phyloP scores from a whole-genome alignment of 2,888 invertebrate genomes.

The Neoascia interrupta region DNA sequence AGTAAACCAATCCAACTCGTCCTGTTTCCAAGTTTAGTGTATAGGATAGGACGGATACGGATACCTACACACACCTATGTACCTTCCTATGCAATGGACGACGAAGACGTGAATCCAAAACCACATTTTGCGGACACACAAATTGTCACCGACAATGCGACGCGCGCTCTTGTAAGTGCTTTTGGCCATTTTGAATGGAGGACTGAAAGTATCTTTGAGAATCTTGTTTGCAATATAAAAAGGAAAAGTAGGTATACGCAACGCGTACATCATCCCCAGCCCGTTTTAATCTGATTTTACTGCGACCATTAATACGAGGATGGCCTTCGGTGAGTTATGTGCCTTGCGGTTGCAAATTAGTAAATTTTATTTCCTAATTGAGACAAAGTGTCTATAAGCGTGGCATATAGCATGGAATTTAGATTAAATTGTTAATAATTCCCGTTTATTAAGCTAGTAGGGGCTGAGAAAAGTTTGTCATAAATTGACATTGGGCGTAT shows the following conservation, averaged over 20 bases:
- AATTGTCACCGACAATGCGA: slow-evolving; percentile 52
- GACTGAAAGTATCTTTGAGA: background rate
- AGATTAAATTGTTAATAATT: slow-evolving; percentile 65
- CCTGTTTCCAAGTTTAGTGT: too few relatives aligned
- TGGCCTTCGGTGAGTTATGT: slow-evolving; percentile 59
- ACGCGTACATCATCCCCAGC: slow-evolving; percentile 46
- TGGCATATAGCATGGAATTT: slow-evolving; percentile 59
- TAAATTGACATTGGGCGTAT: background rate
- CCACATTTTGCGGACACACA: slow-evolving; percentile 60
- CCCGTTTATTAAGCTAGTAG: slow-evolving; percentile 11
- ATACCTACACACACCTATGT: background rate
- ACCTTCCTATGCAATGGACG: too few relatives aligned
- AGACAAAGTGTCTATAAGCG: slow-evolving; percentile 66
- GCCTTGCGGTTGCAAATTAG: slow-evolving; percentile 53
- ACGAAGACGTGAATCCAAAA: slow-evolving; percentile 4
- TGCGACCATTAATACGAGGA: slow-evolving; percentile 47
- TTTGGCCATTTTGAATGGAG: slow-evolving; percentile 52
- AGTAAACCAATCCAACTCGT: slow-evolving; percentile 26
- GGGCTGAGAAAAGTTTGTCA: background rate
- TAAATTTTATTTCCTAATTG: slow-evolving; percentile 64
- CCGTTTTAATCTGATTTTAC: slow-evolving; percentile 66
- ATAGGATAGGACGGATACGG: background rate
- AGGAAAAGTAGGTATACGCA: too few relatives aligned
- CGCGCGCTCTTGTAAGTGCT: slow-evolving; percentile 53
- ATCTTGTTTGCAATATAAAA: background rate